Conservation (phyloP, 2,888 invertebrate genomes). For the Stomorhina lunata region DNA sequence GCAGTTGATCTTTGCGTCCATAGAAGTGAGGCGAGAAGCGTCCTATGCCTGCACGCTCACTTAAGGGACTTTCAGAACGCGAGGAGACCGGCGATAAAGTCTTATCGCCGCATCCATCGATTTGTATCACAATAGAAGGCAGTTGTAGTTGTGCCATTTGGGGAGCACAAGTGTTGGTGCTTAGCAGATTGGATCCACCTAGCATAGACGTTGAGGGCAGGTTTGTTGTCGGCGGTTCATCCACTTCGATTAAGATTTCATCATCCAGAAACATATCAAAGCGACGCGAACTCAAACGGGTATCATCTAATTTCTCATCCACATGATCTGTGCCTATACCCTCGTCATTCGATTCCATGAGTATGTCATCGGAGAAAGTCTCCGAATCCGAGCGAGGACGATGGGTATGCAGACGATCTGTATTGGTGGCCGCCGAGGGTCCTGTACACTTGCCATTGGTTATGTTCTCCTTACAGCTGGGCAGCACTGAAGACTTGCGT, state of each 20-base stretch:
- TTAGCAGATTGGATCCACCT: slow-evolving; percentile 73
- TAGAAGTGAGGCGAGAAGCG: slow-evolving; percentile 87
- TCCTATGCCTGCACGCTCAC: slow-evolving; percentile 86
- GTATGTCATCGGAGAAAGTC: slow-evolving; percentile 86
- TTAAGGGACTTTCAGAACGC: slow-evolving; percentile 88
- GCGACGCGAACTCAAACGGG: slow-evolving; percentile 65
- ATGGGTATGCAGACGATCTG: slow-evolving; percentile 68
- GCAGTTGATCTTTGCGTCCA: slow-evolving; percentile 84
- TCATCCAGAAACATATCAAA: slow-evolving; percentile 70
- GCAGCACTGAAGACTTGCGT: slow-evolving; percentile 84
- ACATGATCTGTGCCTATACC: slow-evolving; percentile 88
- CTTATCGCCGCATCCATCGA: slow-evolving; percentile 81
- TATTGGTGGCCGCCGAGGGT: slow-evolving; percentile 53
- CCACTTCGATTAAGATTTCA: slow-evolving; percentile 70
- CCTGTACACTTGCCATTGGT: slow-evolving; percentile 73
- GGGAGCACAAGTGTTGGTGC: slow-evolving; percentile 80
- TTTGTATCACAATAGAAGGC: slow-evolving; percentile 83
- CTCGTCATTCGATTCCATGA: slow-evolving; percentile 88
- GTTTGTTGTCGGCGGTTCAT: slow-evolving; percentile 67
- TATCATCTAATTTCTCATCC: slow-evolving; percentile 84
- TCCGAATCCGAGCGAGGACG: slow-evolving; percentile 87
- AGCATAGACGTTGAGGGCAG: slow-evolving; percentile 53
- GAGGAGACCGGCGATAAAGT: slow-evolving; percentile 88
- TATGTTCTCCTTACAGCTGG: slow-evolving; percentile 81
- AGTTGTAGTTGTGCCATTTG: slow-evolving; percentile 81